Percentiles rank a stretch among this genome's conserved stretches.
These are phyloP conservation scores for Orchesellides sinensis DNA, from an alignment of 2,888 invertebrate genomes.

Conservation along the genomic window DNA sequence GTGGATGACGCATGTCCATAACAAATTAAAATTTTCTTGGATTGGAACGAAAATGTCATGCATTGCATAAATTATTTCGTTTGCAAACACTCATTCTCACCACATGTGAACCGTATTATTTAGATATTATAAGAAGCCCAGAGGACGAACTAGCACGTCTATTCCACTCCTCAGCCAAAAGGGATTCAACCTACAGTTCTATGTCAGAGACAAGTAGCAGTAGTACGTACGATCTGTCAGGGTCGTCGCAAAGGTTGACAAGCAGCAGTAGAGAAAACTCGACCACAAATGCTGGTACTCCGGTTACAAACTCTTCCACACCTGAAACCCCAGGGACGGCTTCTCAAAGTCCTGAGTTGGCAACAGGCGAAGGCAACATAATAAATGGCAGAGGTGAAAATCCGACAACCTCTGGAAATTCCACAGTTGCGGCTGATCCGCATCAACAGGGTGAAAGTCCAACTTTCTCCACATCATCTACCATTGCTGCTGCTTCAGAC, in stretches of 20 bases:
- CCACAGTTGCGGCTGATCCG: constrained; percentile 13
- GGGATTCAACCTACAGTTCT: constrained; percentile 74
- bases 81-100: background rate
- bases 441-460: constrained; percentile 44
- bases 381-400: constrained; percentile 9
- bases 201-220: constrained; percentile 73
- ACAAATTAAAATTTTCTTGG: no score
- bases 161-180: constrained; percentile 69
- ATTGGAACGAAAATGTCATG: no score
- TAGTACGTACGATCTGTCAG: constrained; percentile 68
- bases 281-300: constrained; percentile 60
- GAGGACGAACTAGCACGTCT: constrained; percentile 73
- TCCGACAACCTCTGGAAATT: constrained; percentile 19
- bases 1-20: no score
- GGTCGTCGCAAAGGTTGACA: constrained; percentile 50
- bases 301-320: constrained; percentile 62
- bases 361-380: constrained; percentile 15
- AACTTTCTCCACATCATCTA: constrained; percentile 47
- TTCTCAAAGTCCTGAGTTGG: constrained; percentile 27
- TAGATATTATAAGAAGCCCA: constrained; percentile 71
- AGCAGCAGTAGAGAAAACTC: constrained; percentile 43
- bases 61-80: background rate
- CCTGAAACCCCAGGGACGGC: constrained; percentile 67
- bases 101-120: background rate
- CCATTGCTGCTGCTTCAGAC: constrained; percentile 31